phyloP scores from a whole-genome alignment of 2,888 invertebrate genomes.

The Microdon myrmicae region DNA sequence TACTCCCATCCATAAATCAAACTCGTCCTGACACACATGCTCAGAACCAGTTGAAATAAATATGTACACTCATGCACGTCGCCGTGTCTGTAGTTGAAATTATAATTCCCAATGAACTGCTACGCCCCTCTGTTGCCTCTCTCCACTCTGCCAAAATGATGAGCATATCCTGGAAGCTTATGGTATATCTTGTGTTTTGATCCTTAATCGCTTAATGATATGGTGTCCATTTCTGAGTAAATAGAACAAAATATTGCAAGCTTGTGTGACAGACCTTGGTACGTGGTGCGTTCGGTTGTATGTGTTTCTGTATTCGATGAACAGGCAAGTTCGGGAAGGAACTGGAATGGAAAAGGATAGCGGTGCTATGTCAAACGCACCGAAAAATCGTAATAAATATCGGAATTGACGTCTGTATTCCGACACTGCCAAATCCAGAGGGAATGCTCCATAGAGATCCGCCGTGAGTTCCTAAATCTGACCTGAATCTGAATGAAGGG shows the following conservation, averaged over 20 bases:
- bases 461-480: slow-evolving; percentile 40
- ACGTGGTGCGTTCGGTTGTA: too few species aligned
- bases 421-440: slow-evolving; percentile 31
- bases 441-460: slow-evolving; percentile 30
- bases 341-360: too few species aligned
- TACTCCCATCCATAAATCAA: slow-evolving; percentile 41
- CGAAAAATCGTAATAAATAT: slow-evolving; percentile 48
- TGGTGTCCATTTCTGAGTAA: slow-evolving; percentile 15
- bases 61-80: background rate
- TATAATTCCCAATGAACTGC: slow-evolving; percentile 35
- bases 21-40: slow-evolving; percentile 13
- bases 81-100: slow-evolving; percentile 4
- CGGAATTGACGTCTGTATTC: slow-evolving; percentile 40
- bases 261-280: too few species aligned
- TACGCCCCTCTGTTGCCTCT: slow-evolving; percentile 1
- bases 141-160: too few species aligned
- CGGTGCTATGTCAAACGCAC: slow-evolving; percentile 45
- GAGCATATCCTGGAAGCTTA: too few species aligned
- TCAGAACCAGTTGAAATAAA: too few species aligned
- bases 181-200: background rate
- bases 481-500: slow-evolving; percentile 40
- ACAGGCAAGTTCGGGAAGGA: too few species aligned
- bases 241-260: background rate
- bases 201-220: slow-evolving; percentile 39
- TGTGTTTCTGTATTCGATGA: too few species aligned